These are phyloP conservation scores for Dysdera silvatica DNA, from an alignment of 1,140 invertebrate genomes.

Conservation along the genomic window DNA sequence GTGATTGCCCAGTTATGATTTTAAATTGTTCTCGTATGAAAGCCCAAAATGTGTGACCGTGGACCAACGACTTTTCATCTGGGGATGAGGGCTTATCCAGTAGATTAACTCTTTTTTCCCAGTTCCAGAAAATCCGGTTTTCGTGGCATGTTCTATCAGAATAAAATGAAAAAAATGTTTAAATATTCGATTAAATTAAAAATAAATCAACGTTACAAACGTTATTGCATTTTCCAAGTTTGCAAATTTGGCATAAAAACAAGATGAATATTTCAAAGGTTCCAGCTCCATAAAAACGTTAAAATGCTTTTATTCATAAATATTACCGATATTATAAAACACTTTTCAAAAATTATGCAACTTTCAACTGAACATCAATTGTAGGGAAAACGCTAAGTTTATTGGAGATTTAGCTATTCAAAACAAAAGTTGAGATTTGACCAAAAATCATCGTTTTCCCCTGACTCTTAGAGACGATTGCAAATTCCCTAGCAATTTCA, in stretches of 20 bases:
- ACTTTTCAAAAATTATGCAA: too few species aligned
- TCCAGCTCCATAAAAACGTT: not conserved
- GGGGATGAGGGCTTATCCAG: not conserved
- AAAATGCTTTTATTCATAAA: too few species aligned
- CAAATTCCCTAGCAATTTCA: too few species aligned
- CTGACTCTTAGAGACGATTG: too few species aligned
- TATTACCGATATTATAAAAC: not conserved
- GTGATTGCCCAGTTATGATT: not conserved
- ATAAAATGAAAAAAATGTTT: not conserved
- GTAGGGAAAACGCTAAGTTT: too few species aligned
- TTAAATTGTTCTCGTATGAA: not conserved
- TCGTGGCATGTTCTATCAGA: conserved; percentile 19
- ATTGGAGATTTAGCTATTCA: too few species aligned
- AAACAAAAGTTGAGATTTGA: too few species aligned
- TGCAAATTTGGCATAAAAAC: not conserved
- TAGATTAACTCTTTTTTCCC: conserved; percentile 25
- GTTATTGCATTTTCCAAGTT: not conserved
- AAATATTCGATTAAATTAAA: not conserved
- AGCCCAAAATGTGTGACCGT: not conserved
- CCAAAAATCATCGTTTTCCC: too few species aligned
- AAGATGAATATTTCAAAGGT: not conserved
- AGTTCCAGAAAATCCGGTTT: conserved; percentile 19
- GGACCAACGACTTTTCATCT: not conserved
- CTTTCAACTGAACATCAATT: too few species aligned
- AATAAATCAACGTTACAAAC: too few species aligned